These are phyloP conservation scores for Diplogasteroides magnus DNA, from an alignment of 1,140 invertebrate genomes.

Conservation along the genomic window DNA sequence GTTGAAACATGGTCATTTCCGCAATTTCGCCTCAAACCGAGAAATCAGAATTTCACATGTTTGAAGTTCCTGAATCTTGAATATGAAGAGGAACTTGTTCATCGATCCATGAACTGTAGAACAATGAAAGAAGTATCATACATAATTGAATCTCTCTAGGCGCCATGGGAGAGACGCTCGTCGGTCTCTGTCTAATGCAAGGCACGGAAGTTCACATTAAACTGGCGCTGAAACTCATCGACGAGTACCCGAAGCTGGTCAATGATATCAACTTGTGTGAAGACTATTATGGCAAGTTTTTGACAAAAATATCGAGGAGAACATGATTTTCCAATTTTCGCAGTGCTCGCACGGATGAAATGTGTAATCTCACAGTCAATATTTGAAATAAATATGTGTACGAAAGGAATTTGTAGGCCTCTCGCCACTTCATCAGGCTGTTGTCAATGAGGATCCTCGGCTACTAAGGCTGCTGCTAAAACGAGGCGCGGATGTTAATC, in stretches of 20 bases:
- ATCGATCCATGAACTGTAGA: too few species aligned
- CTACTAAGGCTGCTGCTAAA: constrained; percentile 93
- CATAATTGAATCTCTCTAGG: too few species aligned
- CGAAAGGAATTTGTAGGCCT: constrained; percentile 41
- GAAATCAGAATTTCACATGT: too few species aligned
- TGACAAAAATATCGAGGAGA: too few species aligned
- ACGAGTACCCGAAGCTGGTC: constrained; percentile 85
- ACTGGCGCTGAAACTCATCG: constrained; percentile 79
- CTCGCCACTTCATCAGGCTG: constrained; percentile 77
- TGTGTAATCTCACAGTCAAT: not conserved
- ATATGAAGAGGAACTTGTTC: too few species aligned
- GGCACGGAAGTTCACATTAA: constrained; percentile 84
- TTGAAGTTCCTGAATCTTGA: too few species aligned
- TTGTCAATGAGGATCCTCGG: constrained; percentile 92
- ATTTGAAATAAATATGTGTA: too few species aligned
- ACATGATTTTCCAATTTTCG: constrained; percentile 27
- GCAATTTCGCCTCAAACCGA: too few species aligned
- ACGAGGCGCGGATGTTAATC: constrained; percentile 79
- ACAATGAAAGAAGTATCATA: not conserved
- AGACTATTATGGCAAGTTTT: constrained; percentile 80
- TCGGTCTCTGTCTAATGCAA: constrained; percentile 86
- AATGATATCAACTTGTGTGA: constrained; percentile 91
- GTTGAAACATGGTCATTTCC: too few species aligned
- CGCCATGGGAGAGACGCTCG: constrained; percentile 88
- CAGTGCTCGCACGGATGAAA: constrained; percentile 4